Evolutionary conservation across 2,113 vertebrate genomes (phyloP).

Genomic region (Lonchura striata): DNA sequence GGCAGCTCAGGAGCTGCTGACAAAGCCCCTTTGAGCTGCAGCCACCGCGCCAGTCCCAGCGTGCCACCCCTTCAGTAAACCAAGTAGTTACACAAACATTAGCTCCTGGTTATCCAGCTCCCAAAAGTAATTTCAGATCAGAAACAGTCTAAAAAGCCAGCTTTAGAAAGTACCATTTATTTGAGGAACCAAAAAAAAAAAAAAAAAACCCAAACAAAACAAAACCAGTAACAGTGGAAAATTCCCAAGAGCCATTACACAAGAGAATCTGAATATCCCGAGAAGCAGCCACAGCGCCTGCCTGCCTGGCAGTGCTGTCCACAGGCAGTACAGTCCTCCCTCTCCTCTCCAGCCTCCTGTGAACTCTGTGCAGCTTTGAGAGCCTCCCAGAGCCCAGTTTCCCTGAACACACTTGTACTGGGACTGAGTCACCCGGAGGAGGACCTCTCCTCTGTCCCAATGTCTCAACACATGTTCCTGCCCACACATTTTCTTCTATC

Average conservation of each 20-base stretch:
- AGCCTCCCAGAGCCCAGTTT: background rate
- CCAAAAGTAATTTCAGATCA: conserved; percentile 3
- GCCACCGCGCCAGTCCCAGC: background rate
- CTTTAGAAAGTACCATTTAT: conserved; percentile 80
- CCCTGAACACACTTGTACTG: background rate
- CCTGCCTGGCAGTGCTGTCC: background rate
- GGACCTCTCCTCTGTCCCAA: background rate
- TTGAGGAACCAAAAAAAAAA: conserved; percentile 27
- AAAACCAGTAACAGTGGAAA: conserved; percentile 71
- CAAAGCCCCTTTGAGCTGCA: conserved; percentile 15
- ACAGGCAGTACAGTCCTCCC: background rate
- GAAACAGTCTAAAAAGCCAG: background rate
- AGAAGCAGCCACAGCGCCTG: background rate
- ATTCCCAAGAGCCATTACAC: conserved; percentile 45
- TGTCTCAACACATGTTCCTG: background rate
- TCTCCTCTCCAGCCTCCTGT: background rate
- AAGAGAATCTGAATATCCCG: background rate
- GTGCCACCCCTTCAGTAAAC: background rate
- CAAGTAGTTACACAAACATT: background rate
- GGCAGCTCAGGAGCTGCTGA: background rate
- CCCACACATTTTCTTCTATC: background rate
- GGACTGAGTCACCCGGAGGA: background rate
- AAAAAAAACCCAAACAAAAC: background rate
- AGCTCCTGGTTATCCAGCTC: background rate
- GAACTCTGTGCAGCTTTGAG: background rate